These are phyloP conservation scores for Bufo gargarizans DNA, from an alignment of 2,113 vertebrate genomes.

Conservation along the genomic window DNA sequence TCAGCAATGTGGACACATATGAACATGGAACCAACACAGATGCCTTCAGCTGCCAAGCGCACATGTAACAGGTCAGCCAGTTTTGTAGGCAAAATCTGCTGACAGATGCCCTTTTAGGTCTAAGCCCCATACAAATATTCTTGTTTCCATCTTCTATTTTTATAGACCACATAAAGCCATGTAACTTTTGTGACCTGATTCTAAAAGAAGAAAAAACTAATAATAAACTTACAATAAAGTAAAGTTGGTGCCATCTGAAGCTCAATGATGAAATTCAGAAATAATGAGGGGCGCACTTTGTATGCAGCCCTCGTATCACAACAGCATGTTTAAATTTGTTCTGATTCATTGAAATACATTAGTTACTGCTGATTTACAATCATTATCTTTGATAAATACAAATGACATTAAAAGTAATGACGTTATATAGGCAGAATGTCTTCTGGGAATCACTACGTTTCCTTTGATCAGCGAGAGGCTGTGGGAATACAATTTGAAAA, in stretches of 20 bases:
- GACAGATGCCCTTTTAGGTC: too few relatives aligned
- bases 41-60: too few relatives aligned
- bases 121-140: neutral
- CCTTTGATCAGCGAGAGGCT: constrained; percentile 10
- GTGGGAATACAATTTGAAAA: neutral
- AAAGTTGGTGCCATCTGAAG: too few relatives aligned
- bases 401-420: neutral
- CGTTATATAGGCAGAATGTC: neutral
- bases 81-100: too few relatives aligned
- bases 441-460: neutral
- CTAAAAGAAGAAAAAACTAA: neutral
- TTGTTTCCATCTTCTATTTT: neutral
- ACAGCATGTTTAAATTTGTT: neutral
- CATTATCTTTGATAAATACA: constrained; percentile 1
- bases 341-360: neutral
- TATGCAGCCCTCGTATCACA: neutral
- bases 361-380: constrained; percentile 1
- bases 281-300: neutral
- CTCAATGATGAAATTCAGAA: neutral
- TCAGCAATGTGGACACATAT: too few relatives aligned
- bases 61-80: too few relatives aligned
- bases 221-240: neutral
- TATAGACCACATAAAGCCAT: neutral
- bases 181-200: neutral
- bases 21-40: too few relatives aligned